Percentiles rank a stretch among this genome's conserved stretches.
These are phyloP conservation scores for Acronicta psi DNA, from an alignment of 2,888 invertebrate genomes.

Conservation along the genomic window DNA sequence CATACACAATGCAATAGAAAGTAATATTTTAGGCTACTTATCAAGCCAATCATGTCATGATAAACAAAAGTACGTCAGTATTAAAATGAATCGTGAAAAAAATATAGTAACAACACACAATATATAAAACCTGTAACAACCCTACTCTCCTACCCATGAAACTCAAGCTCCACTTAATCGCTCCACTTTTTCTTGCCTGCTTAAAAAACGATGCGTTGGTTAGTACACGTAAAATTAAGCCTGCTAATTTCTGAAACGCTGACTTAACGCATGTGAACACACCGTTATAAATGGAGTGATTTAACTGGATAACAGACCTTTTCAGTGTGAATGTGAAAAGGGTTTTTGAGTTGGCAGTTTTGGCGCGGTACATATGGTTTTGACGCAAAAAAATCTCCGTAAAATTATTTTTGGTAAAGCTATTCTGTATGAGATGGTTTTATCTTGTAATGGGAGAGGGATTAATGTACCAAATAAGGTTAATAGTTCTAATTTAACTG, in stretches of 20 bases:
- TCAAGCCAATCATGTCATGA: too few relatives aligned
- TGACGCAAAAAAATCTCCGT: conserved; percentile 25
- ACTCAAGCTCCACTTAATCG: conserved; percentile 13
- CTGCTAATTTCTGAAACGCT: conserved; percentile 49
- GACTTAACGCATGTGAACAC: conserved; percentile 47
- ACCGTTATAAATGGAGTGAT: conserved; percentile 52
- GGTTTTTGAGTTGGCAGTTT: conserved; percentile 52
- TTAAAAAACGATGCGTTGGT: conserved; percentile 46
- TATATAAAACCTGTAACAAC: background rate
- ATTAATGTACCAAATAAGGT: conserved; percentile 6
- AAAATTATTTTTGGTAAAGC: conserved; percentile 34
- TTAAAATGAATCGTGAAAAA: too few relatives aligned
- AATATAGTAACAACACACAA: too few relatives aligned
- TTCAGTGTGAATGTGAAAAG: conserved; percentile 51
- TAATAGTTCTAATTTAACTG: conserved; percentile 13
- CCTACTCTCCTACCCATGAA: background rate
- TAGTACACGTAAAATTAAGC: conserved; percentile 42
- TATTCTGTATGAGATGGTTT: conserved; percentile 17
- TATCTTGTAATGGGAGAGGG: conserved; percentile 9
- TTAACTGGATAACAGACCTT: conserved; percentile 51
- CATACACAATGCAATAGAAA: too few relatives aligned
- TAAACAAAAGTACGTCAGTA: too few relatives aligned
- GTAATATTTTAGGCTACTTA: too few relatives aligned
- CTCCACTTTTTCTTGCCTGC: conserved; percentile 20
- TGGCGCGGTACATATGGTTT: conserved; percentile 33